phyloP scores from a whole-genome alignment of 2,113 vertebrate species.

The Psophia crepitans region DNA sequence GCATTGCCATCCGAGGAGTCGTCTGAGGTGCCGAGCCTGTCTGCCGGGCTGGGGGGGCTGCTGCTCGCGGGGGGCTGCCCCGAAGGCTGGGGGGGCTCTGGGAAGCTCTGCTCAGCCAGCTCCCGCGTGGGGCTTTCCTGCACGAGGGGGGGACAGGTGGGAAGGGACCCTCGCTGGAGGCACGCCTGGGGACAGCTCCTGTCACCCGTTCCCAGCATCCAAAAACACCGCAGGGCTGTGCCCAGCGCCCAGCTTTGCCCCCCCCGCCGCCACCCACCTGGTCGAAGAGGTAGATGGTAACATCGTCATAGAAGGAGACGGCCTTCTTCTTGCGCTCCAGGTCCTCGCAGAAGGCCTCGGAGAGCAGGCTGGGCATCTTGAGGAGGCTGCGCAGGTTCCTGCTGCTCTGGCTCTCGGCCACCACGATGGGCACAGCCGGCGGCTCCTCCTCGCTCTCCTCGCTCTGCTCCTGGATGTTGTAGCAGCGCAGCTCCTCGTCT shows the following conservation, averaged over 20 bases:
- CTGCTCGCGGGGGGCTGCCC: constrained; percentile 20
- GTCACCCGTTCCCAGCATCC: fast-evolving
- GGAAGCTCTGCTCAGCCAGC: constrained; percentile 82
- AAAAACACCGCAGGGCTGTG: fast-evolving
- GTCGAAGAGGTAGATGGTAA: constrained; percentile 98
- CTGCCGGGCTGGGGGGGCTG: constrained; percentile 28
- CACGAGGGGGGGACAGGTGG: background rate
- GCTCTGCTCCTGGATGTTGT: constrained; percentile 86
- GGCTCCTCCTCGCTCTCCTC: constrained; percentile 94
- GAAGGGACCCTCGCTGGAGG: background rate
- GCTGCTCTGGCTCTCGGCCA: constrained; percentile 86
- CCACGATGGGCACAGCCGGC: constrained; percentile 83
- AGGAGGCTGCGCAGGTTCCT: constrained; percentile 90
- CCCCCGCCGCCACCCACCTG: constrained; percentile 74
- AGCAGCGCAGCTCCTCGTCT: constrained; percentile 86
- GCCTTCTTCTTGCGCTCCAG: constrained; percentile 94
- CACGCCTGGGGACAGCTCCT: background rate
- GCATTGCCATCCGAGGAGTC: constrained; percentile 56
- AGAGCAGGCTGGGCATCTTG: constrained; percentile 87
- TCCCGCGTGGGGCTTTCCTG: constrained; percentile 96
- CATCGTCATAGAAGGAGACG: constrained; percentile 95
- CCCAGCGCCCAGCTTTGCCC: fast-evolving
- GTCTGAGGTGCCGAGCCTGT: constrained; percentile 22
- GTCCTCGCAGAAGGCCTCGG: constrained; percentile 84
- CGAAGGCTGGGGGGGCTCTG: constrained; percentile 58